phyloP scores from a whole-genome alignment of 2,113 vertebrate species.

The Hippolais icterina region DNA sequence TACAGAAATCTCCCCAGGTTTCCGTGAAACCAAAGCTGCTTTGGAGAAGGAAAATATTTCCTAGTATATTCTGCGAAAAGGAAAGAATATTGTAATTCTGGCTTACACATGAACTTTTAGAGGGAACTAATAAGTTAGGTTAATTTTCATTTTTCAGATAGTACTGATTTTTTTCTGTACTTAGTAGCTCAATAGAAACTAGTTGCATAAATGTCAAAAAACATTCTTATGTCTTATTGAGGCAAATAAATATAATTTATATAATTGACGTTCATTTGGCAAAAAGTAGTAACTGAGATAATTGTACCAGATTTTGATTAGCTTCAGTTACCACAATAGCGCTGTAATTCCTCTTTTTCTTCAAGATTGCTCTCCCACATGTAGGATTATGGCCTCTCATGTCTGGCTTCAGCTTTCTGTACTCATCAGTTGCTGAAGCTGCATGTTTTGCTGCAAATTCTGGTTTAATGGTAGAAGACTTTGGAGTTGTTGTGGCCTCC shows the following conservation, averaged over 20 bases:
- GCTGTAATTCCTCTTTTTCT: background rate
- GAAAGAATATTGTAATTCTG: background rate
- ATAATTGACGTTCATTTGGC: background rate
- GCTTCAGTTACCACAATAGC: background rate
- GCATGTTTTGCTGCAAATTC: background rate
- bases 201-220: background rate
- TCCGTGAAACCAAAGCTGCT: background rate
- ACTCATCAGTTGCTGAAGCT: background rate
- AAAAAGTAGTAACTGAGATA: background rate
- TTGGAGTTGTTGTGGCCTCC: background rate
- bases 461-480: background rate
- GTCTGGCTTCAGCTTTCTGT: background rate
- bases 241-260: background rate
- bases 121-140: background rate
- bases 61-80: background rate
- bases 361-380: background rate
- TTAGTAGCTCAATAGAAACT: background rate
- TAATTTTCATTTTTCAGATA: background rate
- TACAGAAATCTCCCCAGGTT: background rate
- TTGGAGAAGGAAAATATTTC: background rate
- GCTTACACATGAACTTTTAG: background rate
- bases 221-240: background rate
- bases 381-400: background rate
- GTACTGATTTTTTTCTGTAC: background rate
- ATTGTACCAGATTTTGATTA: background rate